Evolutionary conservation across 2,888 invertebrate species (phyloP), one percentile per base, ranked within the genome.

Genomic region (Sminthurinus aureus): DNA sequence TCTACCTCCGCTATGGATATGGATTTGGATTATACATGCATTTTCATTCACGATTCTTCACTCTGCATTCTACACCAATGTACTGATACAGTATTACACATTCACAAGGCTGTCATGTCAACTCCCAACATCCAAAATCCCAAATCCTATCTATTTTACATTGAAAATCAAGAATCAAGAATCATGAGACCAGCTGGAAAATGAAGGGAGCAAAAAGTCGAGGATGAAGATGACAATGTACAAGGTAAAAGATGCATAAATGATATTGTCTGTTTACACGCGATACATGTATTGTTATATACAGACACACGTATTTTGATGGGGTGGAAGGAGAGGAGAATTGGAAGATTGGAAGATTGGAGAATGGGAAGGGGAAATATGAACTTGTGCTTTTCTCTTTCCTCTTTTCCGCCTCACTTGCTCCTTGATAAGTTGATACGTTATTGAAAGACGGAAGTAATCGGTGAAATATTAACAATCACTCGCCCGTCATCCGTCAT

Each of bases 401-500:
- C 75, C 52, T 71, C 74, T 84, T 80, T 84, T 84, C 84, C 64
- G 52, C 79, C 38, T 82, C 74, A 58, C 26, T 84, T 64, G 20
- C 52, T 69, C n/a, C 75, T 38, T 67, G 82, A 83, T 51, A 50
- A 64, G 50, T 74, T 83, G 74, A 75, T 79, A 79, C 77, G 76
- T 81, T 78, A 38, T 64, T 58, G 76, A 75, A 22, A 77, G 83
- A 83, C 82, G 80, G 78, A 79, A 84, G 75, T 84, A 82, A 84
- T 84, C 84, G 84, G 79, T 80, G 78, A 84, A 83, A 81, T 83
- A 84, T 84, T 83, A 84, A 77, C 73, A 80, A 83, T 83, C 83
- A 81, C 77, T 84, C 83, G 81, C 78, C 73, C 81, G 78, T 81
- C 84, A 82, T 6, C 38, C 38, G 38, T 38, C 83, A 84, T 81